Base-by-base conservation (phyloP, 1,140 invertebrate species). In the Ooceraea biroi region DNA sequence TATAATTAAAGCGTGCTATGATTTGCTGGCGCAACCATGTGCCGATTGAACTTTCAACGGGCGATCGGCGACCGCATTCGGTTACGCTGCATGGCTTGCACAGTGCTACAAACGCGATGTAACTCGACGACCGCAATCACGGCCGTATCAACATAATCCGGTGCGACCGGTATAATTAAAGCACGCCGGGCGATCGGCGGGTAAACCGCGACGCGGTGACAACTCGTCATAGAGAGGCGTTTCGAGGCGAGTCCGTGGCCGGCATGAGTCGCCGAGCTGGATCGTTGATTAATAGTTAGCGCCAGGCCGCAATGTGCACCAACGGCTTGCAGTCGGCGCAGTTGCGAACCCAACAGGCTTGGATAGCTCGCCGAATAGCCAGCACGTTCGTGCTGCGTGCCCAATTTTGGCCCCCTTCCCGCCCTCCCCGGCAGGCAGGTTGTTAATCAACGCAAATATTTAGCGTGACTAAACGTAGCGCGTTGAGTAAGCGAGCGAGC, bases 361-460 rank as follows among this genome's bases (percentile, higher is more conserved):
- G 50, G 36, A 36, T 36, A 7, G 60, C 30, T 66, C 50, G 52
- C 36, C 61, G 48, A 61, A 78, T 55, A 68, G 50, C 30, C 61
- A 68, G 30, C 48, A 27, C 58, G 41, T 30, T 52, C 58, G 61
- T 61, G 60, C 74, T 25, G 61, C 74, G 61, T 66, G 27, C 76
- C 68, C 50, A 46, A 30, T 30, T n/a, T 57, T n/a, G 10, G 30
- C 50, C 63, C 48, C 19, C 0, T 30, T n/a, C 44, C n/a, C 5
- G 30, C 50, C 63, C 48, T 11, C 0, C 1, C 36, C 3, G 68
- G 41, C n/a, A 58, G 60, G 27, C 14, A 65, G 84, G 90, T 89
- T 87, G 88, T 89, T 90, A 90, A 91, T 91, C 85, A 85, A 88
- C 82, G 85, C 65, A 90, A 91, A 91, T 91, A 90, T 91, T 91